Conservation (phyloP, 1,140 invertebrate genomes). For the Marisa cornuarietis region DNA sequence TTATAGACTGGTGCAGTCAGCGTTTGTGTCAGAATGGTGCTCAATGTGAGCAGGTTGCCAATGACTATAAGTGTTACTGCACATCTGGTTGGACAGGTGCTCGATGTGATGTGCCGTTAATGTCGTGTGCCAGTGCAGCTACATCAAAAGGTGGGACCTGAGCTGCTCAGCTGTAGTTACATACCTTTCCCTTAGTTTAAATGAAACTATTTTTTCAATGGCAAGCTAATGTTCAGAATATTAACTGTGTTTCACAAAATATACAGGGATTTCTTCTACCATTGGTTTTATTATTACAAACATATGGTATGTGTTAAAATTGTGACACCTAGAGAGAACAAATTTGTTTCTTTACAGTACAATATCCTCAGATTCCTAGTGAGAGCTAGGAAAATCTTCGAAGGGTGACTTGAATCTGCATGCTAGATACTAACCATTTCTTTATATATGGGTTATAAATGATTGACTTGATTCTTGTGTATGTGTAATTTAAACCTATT, state of each 20-base stretch:
- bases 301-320: no score
- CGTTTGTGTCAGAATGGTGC: conserved; percentile 80
- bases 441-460: no score
- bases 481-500: no score
- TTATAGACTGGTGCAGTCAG: conserved; percentile 68
- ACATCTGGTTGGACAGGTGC: conserved; percentile 89
- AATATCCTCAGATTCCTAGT: no score
- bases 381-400: no score
- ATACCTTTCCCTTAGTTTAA: neutral
- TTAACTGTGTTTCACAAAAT: neutral
- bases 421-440: no score
- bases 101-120: conserved; percentile 92
- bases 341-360: no score
- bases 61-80: conserved; percentile 79
- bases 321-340: no score
- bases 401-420: no score
- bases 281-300: no score
- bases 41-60: conserved; percentile 75
- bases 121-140: conserved; percentile 69
- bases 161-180: neutral
- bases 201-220: neutral
- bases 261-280: neutral
- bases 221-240: neutral
- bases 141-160: conserved; percentile 75
- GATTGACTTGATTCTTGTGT: no score